These are phyloP conservation scores for Cactoblastis cactorum DNA, from an alignment of 2,888 invertebrate genomes.

Conservation along the genomic window DNA sequence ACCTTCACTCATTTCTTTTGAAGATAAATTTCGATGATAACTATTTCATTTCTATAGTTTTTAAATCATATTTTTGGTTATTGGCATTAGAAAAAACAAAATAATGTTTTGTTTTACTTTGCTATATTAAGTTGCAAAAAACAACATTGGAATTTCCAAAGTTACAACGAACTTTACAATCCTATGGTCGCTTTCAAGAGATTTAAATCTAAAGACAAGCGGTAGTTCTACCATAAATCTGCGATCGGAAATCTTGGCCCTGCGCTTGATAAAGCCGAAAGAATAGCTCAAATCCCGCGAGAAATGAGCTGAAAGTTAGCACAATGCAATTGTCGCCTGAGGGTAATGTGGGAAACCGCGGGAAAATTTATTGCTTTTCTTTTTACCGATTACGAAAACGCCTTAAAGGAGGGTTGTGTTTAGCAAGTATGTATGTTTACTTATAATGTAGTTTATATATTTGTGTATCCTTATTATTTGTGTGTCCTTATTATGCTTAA, in stretches of 20 bases:
- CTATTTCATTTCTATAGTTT: too few species aligned
- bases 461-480: too few species aligned
- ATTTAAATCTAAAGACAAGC: not conserved
- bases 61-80: too few species aligned
- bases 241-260: constrained; percentile 24
- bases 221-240: constrained; percentile 26
- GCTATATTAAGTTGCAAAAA: too few species aligned
- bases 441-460: too few species aligned
- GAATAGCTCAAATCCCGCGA: constrained; percentile 24
- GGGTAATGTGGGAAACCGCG: constrained; percentile 17
- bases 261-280: constrained; percentile 28
- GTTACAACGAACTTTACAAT: not conserved
- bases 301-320: constrained; percentile 32
- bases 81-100: too few species aligned
- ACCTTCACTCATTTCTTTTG: not conserved
- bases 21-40: not conserved
- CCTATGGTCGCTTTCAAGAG: not conserved
- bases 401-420: too few species aligned
- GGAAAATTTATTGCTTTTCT: not conserved
- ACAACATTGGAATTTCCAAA: not conserved
- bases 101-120: too few species aligned
- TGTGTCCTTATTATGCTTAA: too few species aligned
- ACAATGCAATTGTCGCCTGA: constrained; percentile 31
- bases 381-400: too few species aligned
- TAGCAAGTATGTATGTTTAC: too few species aligned